Percentiles rank a stretch among this genome's conserved stretches.
These are phyloP conservation scores for Atrina japonica DNA, from an alignment of 2,888 invertebrate species.

Conservation along the genomic window DNA sequence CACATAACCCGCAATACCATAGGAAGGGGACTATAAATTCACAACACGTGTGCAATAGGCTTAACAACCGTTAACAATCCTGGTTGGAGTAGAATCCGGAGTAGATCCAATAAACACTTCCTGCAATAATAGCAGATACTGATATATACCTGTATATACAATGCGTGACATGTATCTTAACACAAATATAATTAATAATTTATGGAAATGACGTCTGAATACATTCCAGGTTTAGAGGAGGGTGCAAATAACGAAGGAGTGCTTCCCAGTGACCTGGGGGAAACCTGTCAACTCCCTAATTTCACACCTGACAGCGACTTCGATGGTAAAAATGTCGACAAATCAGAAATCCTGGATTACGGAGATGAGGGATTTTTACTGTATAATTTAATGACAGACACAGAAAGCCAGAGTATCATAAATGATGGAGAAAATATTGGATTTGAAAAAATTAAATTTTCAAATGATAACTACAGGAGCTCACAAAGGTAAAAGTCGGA, in stretches of 20 bases:
- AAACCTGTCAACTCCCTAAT: constrained; percentile 18
- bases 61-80: too few relatives aligned
- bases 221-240: constrained; percentile 46
- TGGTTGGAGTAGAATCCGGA: too few relatives aligned
- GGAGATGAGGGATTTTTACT: constrained; percentile 73
- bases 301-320: constrained; percentile 1
- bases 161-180: too few relatives aligned
- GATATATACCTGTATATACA: too few relatives aligned
- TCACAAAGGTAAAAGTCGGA: constrained; percentile 56
- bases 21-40: too few relatives aligned
- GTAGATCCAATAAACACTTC: too few relatives aligned
- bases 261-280: constrained; percentile 36
- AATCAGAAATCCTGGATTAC: constrained; percentile 67
- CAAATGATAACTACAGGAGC: constrained; percentile 65
- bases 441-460: constrained; percentile 63
- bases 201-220: constrained; percentile 29
- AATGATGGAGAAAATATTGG: constrained; percentile 65
- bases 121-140: too few relatives aligned
- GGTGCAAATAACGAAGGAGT: constrained; percentile 48
- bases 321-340: constrained; percentile 23
- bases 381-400: constrained; percentile 54
- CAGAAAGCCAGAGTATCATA: constrained; percentile 67
- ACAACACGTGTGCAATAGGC: too few relatives aligned
- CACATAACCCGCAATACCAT: too few relatives aligned
- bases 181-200: too few relatives aligned